Percentiles rank a stretch among this genome's conserved stretches.
phyloP scores from a whole-genome alignment of 2,797 vertebrate species.

The Lophotriccus pileatus region DNA sequence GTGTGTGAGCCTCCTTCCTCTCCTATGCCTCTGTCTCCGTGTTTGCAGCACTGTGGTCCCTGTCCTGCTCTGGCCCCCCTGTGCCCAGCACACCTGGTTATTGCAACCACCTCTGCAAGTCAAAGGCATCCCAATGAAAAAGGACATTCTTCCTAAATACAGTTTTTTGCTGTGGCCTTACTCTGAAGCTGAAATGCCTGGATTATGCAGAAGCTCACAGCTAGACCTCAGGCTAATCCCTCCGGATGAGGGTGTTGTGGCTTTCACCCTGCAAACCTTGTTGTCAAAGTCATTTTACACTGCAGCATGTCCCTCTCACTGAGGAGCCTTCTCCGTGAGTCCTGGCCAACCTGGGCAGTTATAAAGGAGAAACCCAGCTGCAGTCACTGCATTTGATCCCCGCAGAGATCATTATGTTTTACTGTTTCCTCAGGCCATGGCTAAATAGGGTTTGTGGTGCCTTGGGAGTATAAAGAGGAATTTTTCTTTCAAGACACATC shows the following conservation, averaged over 20 bases:
- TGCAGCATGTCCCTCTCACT: not conserved
- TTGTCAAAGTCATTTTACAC: conserved; percentile 16
- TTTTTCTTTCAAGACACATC: not conserved
- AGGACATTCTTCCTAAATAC: not conserved
- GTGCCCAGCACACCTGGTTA: not conserved
- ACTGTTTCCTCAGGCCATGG: not conserved
- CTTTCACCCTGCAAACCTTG: conserved; percentile 6
- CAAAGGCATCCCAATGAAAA: not conserved
- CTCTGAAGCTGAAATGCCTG: not conserved
- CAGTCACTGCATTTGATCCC: not conserved
- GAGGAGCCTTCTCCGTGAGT: not conserved
- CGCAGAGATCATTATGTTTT: not conserved
- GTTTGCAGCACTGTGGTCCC: not conserved
- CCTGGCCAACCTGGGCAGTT: not conserved
- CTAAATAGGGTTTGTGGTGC: not conserved
- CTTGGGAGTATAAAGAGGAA: not conserved
- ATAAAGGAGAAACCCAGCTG: not conserved
- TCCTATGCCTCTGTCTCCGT: not conserved
- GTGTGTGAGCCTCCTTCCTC: not conserved
- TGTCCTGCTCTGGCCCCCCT: not conserved
- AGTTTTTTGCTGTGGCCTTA: not conserved
- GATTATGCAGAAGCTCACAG: not conserved
- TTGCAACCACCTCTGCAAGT: not conserved
- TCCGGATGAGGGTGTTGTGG: not conserved
- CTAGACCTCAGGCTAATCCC: conserved; percentile 17